These are phyloP conservation scores for Ophiothrix spiculata DNA, from an alignment of 35 echinoderm and acorn worm species.

Conservation along the genomic window DNA sequence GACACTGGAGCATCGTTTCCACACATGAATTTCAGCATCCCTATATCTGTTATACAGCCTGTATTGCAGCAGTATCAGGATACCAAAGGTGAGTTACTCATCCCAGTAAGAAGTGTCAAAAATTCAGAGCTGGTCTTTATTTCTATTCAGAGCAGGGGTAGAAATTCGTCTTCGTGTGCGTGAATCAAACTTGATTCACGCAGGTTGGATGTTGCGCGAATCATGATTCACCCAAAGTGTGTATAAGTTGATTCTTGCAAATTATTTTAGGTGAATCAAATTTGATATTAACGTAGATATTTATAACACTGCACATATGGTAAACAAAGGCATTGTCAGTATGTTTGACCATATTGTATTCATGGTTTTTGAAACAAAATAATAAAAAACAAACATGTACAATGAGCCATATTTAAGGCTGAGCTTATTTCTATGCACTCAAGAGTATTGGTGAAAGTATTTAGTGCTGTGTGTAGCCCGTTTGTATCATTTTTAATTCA, in stretches of 20 bases:
- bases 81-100: slow-evolving; percentile 30
- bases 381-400: too few species aligned
- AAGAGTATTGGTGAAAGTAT: too few species aligned
- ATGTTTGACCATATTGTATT: too few species aligned
- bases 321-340: too few species aligned
- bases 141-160: neutral
- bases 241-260: neutral
- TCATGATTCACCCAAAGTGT: neutral
- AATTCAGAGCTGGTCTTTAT: neutral
- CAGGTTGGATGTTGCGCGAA: neutral
- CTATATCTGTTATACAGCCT: slow-evolving; percentile 13
- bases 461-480: too few species aligned
- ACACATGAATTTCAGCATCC: slow-evolving; percentile 57
- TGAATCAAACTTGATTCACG: neutral
- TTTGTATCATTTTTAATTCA: too few species aligned
- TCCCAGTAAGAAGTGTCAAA: neutral
- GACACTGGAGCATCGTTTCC: slow-evolving; percentile 53
- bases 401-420: too few species aligned
- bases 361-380: too few species aligned
- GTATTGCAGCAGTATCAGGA: neutral
- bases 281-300: too few species aligned
- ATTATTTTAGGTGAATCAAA: neutral
- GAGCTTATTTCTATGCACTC: too few species aligned
- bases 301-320: too few species aligned
- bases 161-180: neutral